Base-by-base conservation (phyloP, 1,140 invertebrate species). In the Neodiprion pinetum region DNA sequence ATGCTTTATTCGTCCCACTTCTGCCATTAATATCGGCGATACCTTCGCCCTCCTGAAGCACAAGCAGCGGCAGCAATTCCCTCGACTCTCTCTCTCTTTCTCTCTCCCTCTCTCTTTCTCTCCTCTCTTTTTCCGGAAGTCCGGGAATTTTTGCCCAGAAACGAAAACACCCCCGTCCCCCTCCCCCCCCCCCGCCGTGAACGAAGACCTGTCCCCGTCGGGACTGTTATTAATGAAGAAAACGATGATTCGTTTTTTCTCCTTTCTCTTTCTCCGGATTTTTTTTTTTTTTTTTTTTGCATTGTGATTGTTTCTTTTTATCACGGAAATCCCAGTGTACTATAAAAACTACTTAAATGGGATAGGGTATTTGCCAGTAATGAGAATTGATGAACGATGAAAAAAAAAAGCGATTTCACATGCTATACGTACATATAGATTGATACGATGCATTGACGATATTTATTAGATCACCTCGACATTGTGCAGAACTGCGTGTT, bases 21-120 rank as follows among this genome's bases (percentile, higher is more conserved):
- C 53, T 61, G n/a, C 53, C 53, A 61, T 61, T 61, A 61, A 61
- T 61, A 61, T 61, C 53, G 53, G n/a, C 53, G 53, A 61, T 61
- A 61, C n/a, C 53, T 61, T 61, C 53, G 11, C 53, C 11, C 53
- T 61, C 9, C 53, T 61, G 53, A 14, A 61, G 53, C n/a, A 40
- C 28, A 40, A 40, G 28, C 28, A 40, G 28, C 28, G 5, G 28
- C 28, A 40, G 28, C 28, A 40, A 40, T 61, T 61, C n/a, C 11
- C 53, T 14, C 4, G 53, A 61, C n/a, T 53, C 50, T 53, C n/a
- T 14, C 10, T 53, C n/a, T 53, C n/a, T 53, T 1, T 53, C n/a
- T n/a, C n/a, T 61, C 53, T 4, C 5, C n/a, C n/a, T 61, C n/a
- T 61, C 53, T 61, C n/a, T 17, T 9, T 12, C 5, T 17, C 11